Evolutionary conservation across 2,888 invertebrate species (phyloP), one percentile per base, ranked within the genome.

Genomic region (Heteromyza rotundicornis): DNA sequence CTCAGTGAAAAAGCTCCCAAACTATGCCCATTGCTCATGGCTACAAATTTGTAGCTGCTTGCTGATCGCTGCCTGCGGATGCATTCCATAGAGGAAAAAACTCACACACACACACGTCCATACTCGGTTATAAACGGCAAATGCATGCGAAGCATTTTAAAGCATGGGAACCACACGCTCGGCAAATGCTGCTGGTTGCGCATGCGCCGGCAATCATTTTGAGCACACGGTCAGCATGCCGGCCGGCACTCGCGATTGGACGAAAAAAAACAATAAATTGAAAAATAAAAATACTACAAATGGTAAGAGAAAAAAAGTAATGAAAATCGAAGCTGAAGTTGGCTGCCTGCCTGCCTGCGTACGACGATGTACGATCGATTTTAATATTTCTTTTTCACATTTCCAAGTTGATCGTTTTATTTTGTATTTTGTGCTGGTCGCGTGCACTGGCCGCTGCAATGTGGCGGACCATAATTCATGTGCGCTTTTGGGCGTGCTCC

Each of bases 161-260:
- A 72, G 76, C 77, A 70, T 76, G 75, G 75, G 76, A 76, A 76
- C 72, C 69, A 66, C 70, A 74, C 60, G 22, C 54, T 22, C 59
- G 55, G 51, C 61, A 50, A 53, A 40, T 36, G 35, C 51, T 54
- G 58, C 54, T 17, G 32, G 60, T 65, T 65, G 59, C 62, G 59
- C 56, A 52, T 59, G 63, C 59, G 63, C 58, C 17, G 22, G 20
- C 57, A 59, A 47, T 23, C 32, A 56, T 55, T 68, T 68, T 72
- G 62, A 68, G 73, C 76, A 72, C 77, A 77, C 72, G 75, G 75
- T 73, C 77, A 76, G 70, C 65, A 73, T 64, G 73, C 76, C 77
- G 76, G 73, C 75, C 72, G 70, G 75, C 72, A 50, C 23, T 52
- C 59, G 54, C 54, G 17, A n/a, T 14, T 50, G 20, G 3, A 36